Base-by-base conservation (phyloP, 2,797 vertebrate species). In the Bryconaethiops microstoma region DNA sequence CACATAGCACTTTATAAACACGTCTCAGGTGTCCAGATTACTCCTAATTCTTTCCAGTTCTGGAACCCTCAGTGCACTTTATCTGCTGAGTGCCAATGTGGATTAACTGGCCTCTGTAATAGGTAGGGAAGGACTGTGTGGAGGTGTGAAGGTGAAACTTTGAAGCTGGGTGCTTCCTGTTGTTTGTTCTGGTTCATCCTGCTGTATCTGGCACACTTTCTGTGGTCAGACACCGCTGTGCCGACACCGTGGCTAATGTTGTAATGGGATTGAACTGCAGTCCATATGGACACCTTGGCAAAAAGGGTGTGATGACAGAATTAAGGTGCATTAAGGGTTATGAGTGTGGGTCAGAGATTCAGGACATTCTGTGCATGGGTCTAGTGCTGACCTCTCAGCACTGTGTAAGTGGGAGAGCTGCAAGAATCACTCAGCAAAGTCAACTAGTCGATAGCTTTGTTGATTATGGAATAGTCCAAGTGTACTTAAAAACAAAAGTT, bases 211-310 rank as follows among this genome's bases (percentile, higher is more conserved):
- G 40, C 65, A 69, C 39, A 5, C 40, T 23, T 21, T 69, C 19
- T 21, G 19, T 42, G 19, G 8, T 1, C 19, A 68, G 65, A 68
- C 65, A 69, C 19, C 12, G 19, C 65, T 48, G 65, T 69, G 35
- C 64, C 17, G 19, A 67, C 64, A 67, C 64, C 23, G 7, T 67
- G 65, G 65, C 40, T 69, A 69, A 69, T 69, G 40, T n/a, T n/a
- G 35, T 68, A 68, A 69, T 23, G 12, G 42, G 65, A 69, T 69
- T 45, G 40, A 68, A n/a, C 19, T 40, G 17, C 19, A 65, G 35
- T 16, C 63, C 17, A 16, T 68, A 48, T 69, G 65, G 40, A 12
- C 40, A 14, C 10, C 19, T 48, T 69, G 65, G 65, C 65, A 48
- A 9, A 23, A 40, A 5, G 40, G 19, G n/a, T 45, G 40, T 16